These are phyloP conservation scores for Delphinus delphis DNA, from an alignment of 2,113 vertebrate genomes.

Conservation along the genomic window DNA sequence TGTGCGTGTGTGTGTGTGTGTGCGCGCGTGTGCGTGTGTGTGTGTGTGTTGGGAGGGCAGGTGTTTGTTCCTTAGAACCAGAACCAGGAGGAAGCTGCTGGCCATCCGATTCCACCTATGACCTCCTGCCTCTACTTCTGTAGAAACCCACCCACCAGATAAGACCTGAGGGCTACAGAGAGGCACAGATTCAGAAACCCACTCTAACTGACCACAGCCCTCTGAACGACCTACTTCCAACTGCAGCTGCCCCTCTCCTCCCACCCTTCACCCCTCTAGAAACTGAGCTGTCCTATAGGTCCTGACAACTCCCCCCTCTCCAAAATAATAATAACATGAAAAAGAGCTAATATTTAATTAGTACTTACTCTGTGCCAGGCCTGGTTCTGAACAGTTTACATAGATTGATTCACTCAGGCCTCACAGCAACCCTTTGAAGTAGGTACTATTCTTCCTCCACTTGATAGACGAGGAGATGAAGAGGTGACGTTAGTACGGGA, in stretches of 20 bases:
- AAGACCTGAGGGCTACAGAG: neutral
- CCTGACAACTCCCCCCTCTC: neutral
- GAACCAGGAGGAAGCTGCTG: neutral
- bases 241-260: neutral
- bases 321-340: neutral
- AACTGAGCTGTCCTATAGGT: neutral
- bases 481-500: neutral
- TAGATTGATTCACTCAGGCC: neutral
- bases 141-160: neutral
- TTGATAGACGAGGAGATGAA: neutral
- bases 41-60: neutral
- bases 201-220: neutral
- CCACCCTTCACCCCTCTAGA: neutral
- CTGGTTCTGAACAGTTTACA: neutral
- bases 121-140: neutral
- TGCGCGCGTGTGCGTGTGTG: neutral
- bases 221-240: neutral
- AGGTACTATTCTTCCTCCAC: neutral
- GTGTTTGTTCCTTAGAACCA: neutral
- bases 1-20: neutral
- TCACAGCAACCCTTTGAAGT: neutral
- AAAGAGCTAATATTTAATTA: neutral
- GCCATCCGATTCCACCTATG: neutral
- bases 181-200: neutral
- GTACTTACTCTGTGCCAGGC: neutral